These are phyloP conservation scores for Spodoptera littoralis DNA, from an alignment of 2,888 invertebrate genomes.

Conservation along the genomic window DNA sequence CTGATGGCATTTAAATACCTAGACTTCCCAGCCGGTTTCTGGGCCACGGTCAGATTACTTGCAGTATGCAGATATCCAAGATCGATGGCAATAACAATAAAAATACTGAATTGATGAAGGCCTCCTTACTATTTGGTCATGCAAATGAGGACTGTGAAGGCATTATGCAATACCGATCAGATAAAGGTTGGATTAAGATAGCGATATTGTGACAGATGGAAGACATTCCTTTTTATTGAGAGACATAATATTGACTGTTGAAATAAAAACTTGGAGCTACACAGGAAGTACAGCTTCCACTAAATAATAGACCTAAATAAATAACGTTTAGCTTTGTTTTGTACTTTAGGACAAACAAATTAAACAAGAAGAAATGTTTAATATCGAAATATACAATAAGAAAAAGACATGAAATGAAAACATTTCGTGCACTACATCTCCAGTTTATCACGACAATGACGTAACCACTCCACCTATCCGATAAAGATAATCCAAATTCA, in stretches of 20 bases:
- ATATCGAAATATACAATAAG: no score
- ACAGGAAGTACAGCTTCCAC: no score
- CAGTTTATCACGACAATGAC: conserved; percentile 45
- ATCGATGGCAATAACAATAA: conserved; percentile 56
- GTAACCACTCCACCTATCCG: conserved; percentile 54
- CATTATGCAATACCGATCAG: conserved; percentile 37
- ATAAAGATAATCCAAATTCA: conserved; percentile 59
- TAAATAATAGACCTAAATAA: no score
- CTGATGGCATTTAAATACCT: conserved; percentile 21
- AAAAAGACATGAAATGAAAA: neutral
- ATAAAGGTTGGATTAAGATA: conserved; percentile 34
- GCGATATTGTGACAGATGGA: conserved; percentile 17
- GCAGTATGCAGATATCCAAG: conserved; percentile 44
- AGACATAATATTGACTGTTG: no score
- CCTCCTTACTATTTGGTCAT: conserved; percentile 18
- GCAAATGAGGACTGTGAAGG: conserved; percentile 21
- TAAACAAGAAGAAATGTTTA: no score
- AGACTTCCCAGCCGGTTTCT: conserved; percentile 22
- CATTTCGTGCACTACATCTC: conserved; percentile 20
- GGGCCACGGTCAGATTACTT: conserved; percentile 48
- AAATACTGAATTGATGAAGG: conserved; percentile 45
- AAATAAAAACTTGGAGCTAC: no score
- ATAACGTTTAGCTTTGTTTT: no score
- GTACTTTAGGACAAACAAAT: no score
- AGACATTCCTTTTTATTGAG: neutral